phyloP scores from a whole-genome alignment of 2,797 vertebrate genomes.

The Trematomus bernacchii region DNA sequence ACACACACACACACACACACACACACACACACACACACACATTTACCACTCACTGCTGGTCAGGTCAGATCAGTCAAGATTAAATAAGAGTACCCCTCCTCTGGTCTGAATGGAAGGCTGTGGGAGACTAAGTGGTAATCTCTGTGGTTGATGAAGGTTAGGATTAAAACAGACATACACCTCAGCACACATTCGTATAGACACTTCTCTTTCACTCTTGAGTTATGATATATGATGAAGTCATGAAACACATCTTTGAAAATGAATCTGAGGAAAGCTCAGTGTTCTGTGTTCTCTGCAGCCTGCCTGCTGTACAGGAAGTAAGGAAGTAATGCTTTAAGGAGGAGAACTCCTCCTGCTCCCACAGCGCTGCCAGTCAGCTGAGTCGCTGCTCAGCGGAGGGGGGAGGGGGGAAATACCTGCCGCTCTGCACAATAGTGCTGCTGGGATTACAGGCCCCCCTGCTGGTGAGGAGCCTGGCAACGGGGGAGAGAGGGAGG shows the following conservation, averaged over 20 bases:
- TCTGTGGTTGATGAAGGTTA: slow-evolving; percentile 51
- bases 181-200: background rate
- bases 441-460: slow-evolving; percentile 87
- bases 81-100: slow-evolving; percentile 71
- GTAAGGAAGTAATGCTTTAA: slow-evolving; percentile 53
- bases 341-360: slow-evolving; percentile 65
- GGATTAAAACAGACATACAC: slow-evolving; percentile 48
- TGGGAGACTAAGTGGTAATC: slow-evolving; percentile 78
- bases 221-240: no score
- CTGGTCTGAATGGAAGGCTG: slow-evolving; percentile 70
- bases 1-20: slow-evolving; percentile 47
- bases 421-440: slow-evolving; percentile 90
- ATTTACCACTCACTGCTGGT: slow-evolving; percentile 70
- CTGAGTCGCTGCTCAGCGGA: slow-evolving; percentile 82
- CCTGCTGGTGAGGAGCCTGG: slow-evolving; percentile 87
- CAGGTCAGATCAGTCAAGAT: slow-evolving; percentile 79
- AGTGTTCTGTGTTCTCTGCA: slow-evolving; percentile 21
- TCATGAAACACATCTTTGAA: slow-evolving; percentile 10
- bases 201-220: slow-evolving; percentile 3
- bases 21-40: slow-evolving; percentile 32
- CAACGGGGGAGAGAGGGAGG: slow-evolving; percentile 52
- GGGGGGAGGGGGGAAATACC: slow-evolving; percentile 84
- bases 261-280: slow-evolving; percentile 12
- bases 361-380: slow-evolving; percentile 81
- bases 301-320: slow-evolving; percentile 59